phyloP scores from a whole-genome alignment of 2,797 vertebrate genomes.

The Hypotaenidia okinawae region DNA sequence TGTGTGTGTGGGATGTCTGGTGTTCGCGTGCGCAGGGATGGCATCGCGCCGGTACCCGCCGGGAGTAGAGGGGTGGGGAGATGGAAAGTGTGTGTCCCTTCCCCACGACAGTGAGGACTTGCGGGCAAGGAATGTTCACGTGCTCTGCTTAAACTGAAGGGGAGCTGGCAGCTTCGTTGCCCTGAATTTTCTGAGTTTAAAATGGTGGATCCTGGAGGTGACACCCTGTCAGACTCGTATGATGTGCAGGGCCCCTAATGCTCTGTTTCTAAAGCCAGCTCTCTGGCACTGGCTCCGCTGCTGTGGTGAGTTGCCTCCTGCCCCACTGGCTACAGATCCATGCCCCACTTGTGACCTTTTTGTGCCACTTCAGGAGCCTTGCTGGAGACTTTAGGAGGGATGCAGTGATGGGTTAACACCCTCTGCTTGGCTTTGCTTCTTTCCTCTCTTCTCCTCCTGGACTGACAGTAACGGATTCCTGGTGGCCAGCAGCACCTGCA shows the following conservation, averaged over 20 bases:
- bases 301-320: not conserved
- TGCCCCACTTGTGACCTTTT: not conserved
- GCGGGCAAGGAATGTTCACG: not conserved
- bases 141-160: not conserved
- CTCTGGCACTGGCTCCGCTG: fast-evolving
- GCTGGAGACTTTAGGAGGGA: not conserved
- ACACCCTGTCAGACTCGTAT: not conserved
- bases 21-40: not conserved
- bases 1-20: not conserved
- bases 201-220: not conserved
- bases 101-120: not conserved
- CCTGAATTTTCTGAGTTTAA: not conserved
- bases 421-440: not conserved
- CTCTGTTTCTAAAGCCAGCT: not conserved
- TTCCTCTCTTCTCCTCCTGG: not conserved
- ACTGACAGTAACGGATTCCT: fast-evolving
- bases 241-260: not conserved
- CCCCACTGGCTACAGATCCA: not conserved
- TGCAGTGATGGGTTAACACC: not conserved
- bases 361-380: not conserved
- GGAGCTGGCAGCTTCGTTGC: not conserved
- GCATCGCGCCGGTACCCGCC: fast-evolving
- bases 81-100: not conserved
- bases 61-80: not conserved
- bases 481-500: not conserved